Evolutionary conservation across 2,113 vertebrate genomes (phyloP), one percentile per base, ranked within the genome.

Genomic region (Stigmatopora nigra): DNA sequence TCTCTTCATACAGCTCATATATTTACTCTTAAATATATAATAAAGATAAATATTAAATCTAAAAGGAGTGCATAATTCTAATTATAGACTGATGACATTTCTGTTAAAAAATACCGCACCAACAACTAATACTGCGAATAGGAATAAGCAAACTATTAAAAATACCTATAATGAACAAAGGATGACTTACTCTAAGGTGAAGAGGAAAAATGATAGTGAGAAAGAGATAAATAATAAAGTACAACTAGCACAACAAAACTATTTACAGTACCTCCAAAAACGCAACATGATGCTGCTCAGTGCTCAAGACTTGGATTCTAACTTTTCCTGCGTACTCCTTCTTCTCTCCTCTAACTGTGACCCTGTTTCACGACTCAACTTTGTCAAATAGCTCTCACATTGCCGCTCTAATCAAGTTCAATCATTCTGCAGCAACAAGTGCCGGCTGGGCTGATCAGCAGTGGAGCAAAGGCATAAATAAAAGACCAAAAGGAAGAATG

Each of bases 321-420:
- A 70, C 71, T 69, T 61, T 61, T 65, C 49, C 53, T 48, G 66
- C 20, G 52, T 3, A 47, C 67, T 5, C 58, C 61, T 31, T 58
- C 47, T 46, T n/a, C 36, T 51, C 61, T 73, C 31, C 60, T 59
- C 64, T 53, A 38, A 62, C 72, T 25, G 49, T 58, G 51, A 63
- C 75, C 76, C 77, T 67, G 70, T 73, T 80, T 71, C 41, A 68
- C 60, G 41, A 61, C 79, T 75, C 64, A 51, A 52, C 72, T 79
- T 82, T 66, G 52, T 78, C 68, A 64, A 67, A 74, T 45, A n/a
- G 44, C 63, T 66, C 82, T 46, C 79, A 82, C 82, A 68, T 76
- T 80, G 82, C 82, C 67, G 71, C 36, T 82, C 86, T 91, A 92
- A 91, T 92, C 87, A 91, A 89, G 90, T 74, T 85, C 70, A 84